Percentiles rank a stretch among this genome's conserved stretches.
Evolutionary conservation across 2,797 vertebrate genomes (phyloP).

Genomic region (Columba guinea): DNA sequence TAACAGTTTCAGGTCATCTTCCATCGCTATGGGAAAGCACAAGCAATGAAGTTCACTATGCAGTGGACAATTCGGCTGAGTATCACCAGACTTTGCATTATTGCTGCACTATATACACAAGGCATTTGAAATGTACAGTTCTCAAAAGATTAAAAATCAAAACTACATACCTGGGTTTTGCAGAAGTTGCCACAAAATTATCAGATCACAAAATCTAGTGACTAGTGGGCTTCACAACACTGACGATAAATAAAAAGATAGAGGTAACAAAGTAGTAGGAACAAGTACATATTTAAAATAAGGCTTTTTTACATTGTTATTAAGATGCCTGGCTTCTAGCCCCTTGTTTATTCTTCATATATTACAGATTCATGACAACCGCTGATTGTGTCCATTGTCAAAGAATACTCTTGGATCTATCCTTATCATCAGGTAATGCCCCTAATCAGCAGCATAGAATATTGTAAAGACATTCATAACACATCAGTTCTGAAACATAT

Average conservation of each 20-base stretch:
- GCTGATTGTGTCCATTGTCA: constrained; percentile 16
- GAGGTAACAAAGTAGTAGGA: background rate
- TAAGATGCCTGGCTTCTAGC: constrained; percentile 27
- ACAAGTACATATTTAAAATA: constrained; percentile 31
- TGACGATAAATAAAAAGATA: background rate
- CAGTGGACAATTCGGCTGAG: background rate
- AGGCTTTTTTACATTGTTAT: constrained; percentile 45
- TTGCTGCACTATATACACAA: constrained; percentile 44
- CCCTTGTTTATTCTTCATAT: constrained; percentile 23
- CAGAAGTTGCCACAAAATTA: background rate
- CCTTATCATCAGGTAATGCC: constrained; percentile 41
- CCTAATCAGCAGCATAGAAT: constrained; percentile 50
- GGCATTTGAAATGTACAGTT: constrained; percentile 52
- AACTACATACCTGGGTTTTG: background rate
- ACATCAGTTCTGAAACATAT: constrained; percentile 4
- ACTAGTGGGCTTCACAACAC: background rate
- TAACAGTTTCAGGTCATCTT: background rate
- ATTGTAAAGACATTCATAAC: constrained; percentile 35
- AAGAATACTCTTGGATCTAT: constrained; percentile 7
- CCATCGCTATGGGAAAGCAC: background rate
- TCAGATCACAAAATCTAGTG: background rate
- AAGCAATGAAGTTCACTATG: constrained; percentile 11
- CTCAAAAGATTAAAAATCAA: constrained; percentile 47
- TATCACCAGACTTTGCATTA: constrained; percentile 31
- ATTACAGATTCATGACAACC: constrained; percentile 27